phyloP scores from a whole-genome alignment of 2,113 vertebrate species.

The Myrmophylax atrothorax region DNA sequence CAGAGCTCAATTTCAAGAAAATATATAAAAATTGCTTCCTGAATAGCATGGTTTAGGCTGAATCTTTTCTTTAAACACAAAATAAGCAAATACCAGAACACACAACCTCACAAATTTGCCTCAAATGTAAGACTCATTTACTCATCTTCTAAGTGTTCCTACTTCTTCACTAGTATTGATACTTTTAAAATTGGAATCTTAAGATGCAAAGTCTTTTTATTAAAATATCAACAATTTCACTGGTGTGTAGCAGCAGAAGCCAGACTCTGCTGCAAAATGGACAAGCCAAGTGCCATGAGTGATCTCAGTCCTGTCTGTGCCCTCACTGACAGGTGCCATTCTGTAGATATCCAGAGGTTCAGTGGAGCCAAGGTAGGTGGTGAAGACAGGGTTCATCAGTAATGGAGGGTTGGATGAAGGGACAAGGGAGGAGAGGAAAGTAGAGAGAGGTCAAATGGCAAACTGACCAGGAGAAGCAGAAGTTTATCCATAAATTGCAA shows the following conservation, averaged over 20 bases:
- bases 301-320: neutral
- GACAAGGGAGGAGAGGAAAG: neutral
- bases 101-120: neutral
- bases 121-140: neutral
- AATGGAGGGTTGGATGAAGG: accelerated
- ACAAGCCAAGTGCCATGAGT: accelerated
- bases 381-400: neutral
- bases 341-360: accelerated
- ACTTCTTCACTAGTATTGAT: neutral
- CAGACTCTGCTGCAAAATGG: neutral
- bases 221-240: neutral
- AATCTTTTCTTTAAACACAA: neutral
- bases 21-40: neutral
- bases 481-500: neutral
- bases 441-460: neutral
- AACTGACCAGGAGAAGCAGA: neutral
- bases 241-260: neutral
- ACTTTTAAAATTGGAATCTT: neutral
- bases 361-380: neutral
- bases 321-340: neutral
- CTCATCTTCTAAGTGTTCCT: neutral
- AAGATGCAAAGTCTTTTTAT: neutral
- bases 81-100: neutral
- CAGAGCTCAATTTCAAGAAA: neutral
- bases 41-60: neutral